phyloP scores from a whole-genome alignment of 2,797 vertebrate genomes.

The Sarcoramphus papa region DNA sequence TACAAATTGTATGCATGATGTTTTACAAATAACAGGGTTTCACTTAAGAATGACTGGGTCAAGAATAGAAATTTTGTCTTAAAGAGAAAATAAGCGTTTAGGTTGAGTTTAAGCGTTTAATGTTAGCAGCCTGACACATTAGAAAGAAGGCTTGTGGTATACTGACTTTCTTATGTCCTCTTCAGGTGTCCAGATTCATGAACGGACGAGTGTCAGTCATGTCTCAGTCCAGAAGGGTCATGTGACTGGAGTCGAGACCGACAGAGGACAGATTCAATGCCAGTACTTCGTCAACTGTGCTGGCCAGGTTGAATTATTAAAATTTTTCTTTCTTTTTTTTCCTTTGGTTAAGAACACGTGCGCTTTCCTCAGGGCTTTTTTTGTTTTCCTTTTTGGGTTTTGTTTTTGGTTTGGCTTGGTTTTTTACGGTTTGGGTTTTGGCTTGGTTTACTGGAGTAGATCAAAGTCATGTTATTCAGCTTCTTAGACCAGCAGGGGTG shows the following conservation, averaged over 20 bases:
- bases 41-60: background rate
- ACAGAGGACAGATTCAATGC: slow-evolving; percentile 87
- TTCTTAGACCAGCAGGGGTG: background rate
- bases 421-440: background rate
- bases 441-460: background rate
- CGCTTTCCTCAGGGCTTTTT: background rate
- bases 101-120: background rate
- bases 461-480: background rate
- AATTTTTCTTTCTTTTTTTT: background rate
- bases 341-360: background rate
- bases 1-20: accelerated
- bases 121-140: background rate
- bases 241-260: slow-evolving; percentile 87
- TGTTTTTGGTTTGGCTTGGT: background rate
- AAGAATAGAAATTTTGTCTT: background rate
- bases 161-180: background rate
- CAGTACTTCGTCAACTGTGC: slow-evolving; percentile 95
- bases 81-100: background rate
- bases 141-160: background rate
- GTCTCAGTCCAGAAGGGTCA: slow-evolving; percentile 84
- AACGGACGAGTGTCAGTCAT: slow-evolving; percentile 87
- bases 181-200: slow-evolving; percentile 89
- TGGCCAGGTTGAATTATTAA: slow-evolving; percentile 81
- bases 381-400: background rate
- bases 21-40: background rate